phyloP scores from a whole-genome alignment of 2,113 vertebrate species.

The Mustelus asterias region DNA sequence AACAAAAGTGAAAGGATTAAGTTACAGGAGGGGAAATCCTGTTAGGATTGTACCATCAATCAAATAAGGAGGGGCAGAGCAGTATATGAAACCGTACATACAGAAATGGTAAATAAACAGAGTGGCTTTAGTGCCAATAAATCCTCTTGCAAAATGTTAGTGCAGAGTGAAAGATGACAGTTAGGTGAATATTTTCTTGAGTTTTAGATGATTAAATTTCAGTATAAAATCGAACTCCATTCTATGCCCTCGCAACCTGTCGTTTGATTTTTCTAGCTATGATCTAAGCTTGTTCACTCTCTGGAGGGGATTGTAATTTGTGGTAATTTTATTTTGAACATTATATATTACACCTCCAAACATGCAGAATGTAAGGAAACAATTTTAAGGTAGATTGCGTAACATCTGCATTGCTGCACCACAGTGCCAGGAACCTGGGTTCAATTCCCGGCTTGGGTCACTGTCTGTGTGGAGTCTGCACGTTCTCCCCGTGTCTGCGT shows the following conservation, averaged over 20 bases:
- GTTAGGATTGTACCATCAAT: slow-evolving; percentile 8
- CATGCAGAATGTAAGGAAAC: not conserved
- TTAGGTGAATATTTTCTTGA: not conserved
- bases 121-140: not conserved
- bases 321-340: not conserved
- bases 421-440: no score
- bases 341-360: not conserved
- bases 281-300: not conserved
- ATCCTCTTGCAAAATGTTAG: not conserved
- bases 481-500: no score
- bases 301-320: not conserved
- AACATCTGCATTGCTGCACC: not conserved
- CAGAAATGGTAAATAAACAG: not conserved
- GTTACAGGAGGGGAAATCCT: slow-evolving; percentile 11
- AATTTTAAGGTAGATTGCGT: not conserved
- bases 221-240: not conserved
- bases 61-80: slow-evolving; percentile 5
- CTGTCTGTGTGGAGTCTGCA: no score
- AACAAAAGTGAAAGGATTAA: slow-evolving; percentile 17
- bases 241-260: not conserved
- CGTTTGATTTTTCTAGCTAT: not conserved
- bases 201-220: not conserved
- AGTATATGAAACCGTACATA: not conserved
- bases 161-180: not conserved
- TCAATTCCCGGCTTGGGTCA: no score